phyloP scores from a whole-genome alignment of 1,140 invertebrate genomes.

The Prorops nasuta region DNA sequence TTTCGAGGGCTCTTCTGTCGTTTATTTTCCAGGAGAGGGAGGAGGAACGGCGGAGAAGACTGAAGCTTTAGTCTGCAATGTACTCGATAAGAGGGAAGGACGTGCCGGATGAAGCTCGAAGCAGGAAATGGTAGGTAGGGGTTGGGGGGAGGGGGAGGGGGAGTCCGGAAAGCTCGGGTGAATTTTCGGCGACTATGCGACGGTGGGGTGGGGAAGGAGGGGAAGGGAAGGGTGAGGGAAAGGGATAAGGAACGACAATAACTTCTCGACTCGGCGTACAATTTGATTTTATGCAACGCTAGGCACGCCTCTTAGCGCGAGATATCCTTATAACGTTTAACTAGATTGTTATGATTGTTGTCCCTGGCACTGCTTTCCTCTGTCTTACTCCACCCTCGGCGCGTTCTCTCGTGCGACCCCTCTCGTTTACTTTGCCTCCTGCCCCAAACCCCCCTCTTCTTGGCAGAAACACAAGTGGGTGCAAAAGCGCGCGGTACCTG shows the following conservation, averaged over 20 bases:
- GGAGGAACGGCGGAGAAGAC: too few relatives aligned
- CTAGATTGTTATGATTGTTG: constrained; percentile 54
- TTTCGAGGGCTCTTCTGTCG: too few relatives aligned
- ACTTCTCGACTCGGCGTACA: constrained; percentile 55
- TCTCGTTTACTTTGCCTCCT: background rate
- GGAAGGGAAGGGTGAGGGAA: constrained; percentile 22
- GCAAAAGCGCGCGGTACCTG: too few relatives aligned
- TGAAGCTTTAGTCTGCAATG: too few relatives aligned
- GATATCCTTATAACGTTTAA: constrained; percentile 57
- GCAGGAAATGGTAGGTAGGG: background rate
- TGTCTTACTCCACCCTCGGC: background rate
- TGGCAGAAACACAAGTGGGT: too few relatives aligned
- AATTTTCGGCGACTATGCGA: constrained; percentile 45
- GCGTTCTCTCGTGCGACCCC: background rate
- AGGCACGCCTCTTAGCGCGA: constrained; percentile 56
- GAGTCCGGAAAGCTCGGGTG: constrained; percentile 24
- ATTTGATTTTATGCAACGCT: constrained; percentile 59
- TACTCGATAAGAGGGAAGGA: too few relatives aligned
- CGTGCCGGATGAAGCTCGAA: constrained; percentile 6
- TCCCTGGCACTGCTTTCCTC: constrained; percentile 30
- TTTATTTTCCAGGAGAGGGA: too few relatives aligned
- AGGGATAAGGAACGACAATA: constrained; percentile 50
- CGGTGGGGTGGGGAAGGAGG: too few relatives aligned
- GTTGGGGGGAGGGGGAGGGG: background rate
- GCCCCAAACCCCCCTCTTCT: too few relatives aligned